Conservation (phyloP, 2,113 vertebrate species). For the Anthoscopus minutus region DNA sequence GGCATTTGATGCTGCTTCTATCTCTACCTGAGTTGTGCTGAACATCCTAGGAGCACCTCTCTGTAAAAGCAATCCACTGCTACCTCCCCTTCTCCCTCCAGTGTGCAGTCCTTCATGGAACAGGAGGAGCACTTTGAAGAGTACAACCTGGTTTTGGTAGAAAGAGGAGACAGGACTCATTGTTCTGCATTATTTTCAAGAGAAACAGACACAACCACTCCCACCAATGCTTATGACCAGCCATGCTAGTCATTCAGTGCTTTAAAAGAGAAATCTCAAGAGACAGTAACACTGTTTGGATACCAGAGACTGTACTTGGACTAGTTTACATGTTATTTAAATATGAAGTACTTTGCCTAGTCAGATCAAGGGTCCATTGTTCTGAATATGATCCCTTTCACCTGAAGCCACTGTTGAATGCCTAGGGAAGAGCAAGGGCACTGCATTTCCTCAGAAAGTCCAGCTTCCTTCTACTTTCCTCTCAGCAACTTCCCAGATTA, state of each 20-base stretch:
- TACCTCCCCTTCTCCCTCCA: background rate
- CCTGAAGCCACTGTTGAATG: background rate
- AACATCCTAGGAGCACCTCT: background rate
- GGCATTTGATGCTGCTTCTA: background rate
- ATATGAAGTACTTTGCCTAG: background rate
- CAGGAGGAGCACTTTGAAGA: background rate
- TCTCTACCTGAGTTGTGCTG: background rate
- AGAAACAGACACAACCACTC: background rate
- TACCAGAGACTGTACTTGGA: background rate
- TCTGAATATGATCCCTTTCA: background rate
- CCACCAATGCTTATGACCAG: background rate
- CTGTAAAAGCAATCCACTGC: background rate
- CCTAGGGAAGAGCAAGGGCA: background rate
- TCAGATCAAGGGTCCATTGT: background rate
- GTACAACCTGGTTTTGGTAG: background rate
- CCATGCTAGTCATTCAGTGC: background rate
- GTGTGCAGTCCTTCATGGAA: background rate
- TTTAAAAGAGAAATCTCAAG: background rate
- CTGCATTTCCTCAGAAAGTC: background rate
- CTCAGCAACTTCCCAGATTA: background rate
- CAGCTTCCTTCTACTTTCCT: background rate
- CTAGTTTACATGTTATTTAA: background rate
- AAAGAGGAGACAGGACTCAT: background rate
- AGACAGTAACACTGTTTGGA: background rate
- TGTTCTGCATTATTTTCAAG: background rate